A percentile compares a stretch with the other conserved stretches of the same genome.
These are phyloP conservation scores for Papilio demoleus DNA, from an alignment of 2,888 invertebrate genomes.

Conservation along the genomic window DNA sequence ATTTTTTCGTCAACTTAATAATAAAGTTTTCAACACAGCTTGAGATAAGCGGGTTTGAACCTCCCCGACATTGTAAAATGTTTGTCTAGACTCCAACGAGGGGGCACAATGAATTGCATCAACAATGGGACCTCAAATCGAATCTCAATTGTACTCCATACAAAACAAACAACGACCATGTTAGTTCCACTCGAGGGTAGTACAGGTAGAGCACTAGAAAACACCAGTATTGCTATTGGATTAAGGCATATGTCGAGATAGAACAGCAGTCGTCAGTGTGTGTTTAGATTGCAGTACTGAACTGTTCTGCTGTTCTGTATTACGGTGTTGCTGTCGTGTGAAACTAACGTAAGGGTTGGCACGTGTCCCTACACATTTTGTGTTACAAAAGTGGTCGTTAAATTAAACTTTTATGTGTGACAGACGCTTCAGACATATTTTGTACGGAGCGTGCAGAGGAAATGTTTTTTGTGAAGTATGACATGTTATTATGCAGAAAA, in stretches of 20 bases:
- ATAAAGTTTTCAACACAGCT: background rate
- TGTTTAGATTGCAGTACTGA: background rate
- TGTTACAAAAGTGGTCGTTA: background rate
- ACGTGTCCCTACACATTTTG: constrained; percentile 32
- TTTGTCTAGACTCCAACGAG: constrained; percentile 9
- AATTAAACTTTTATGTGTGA: constrained; percentile 25
- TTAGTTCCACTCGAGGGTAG: background rate
- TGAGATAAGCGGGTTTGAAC: background rate
- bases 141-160: constrained; percentile 25
- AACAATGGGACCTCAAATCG: constrained; percentile 38
- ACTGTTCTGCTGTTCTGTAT: background rate
- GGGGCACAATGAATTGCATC: constrained; percentile 27
- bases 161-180: constrained; percentile 27
- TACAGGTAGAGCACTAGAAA: background rate
- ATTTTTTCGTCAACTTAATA: background rate
- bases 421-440: constrained; percentile 7
- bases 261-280: background rate
- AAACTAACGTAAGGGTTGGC: background rate
- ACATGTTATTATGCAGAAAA: background rate
- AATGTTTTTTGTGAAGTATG: constrained; percentile 1
- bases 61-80: constrained; percentile 10
- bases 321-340: background rate
- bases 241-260: background rate
- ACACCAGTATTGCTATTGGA: background rate
- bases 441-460: background rate